Percentiles rank a stretch among this genome's conserved stretches.
These are phyloP conservation scores for Spodoptera exigua DNA, from an alignment of 2,888 invertebrate genomes.

Conservation along the genomic window DNA sequence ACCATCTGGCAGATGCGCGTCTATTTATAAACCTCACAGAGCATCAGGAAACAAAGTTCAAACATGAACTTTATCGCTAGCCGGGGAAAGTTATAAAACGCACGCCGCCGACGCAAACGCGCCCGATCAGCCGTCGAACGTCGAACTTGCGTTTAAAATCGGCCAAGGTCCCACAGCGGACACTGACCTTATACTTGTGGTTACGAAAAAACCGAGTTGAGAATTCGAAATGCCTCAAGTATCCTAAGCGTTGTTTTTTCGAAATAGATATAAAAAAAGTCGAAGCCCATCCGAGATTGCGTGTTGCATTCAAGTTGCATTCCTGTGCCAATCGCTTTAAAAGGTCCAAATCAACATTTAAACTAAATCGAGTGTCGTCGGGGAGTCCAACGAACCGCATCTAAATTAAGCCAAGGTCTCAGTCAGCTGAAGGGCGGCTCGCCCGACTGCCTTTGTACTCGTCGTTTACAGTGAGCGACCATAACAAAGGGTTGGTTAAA, in stretches of 20 bases:
- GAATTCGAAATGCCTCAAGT: slow-evolving; percentile 56
- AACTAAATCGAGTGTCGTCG: slow-evolving; percentile 81
- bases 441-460: slow-evolving; percentile 81
- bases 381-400: slow-evolving; percentile 85
- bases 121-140: slow-evolving; percentile 65
- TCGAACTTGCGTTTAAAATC: slow-evolving; percentile 86
- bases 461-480: slow-evolving; percentile 83
- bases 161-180: slow-evolving; percentile 85
- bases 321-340: slow-evolving; percentile 75
- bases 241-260: slow-evolving; percentile 58
- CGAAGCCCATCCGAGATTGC: slow-evolving; percentile 70
- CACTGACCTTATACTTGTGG: slow-evolving; percentile 73
- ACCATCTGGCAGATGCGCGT: slow-evolving; percentile 77
- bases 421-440: slow-evolving; percentile 85
- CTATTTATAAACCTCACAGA: slow-evolving; percentile 78
- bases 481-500: slow-evolving; percentile 85
- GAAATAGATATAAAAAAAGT: slow-evolving; percentile 61
- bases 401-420: slow-evolving; percentile 89
- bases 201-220: slow-evolving; percentile 63
- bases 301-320: slow-evolving; percentile 75
- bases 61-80: slow-evolving; percentile 82
- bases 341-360: slow-evolving; percentile 77
- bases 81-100: slow-evolving; percentile 84
- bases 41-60: slow-evolving; percentile 80
- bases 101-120: slow-evolving; percentile 65